Evolutionary conservation across 2,113 vertebrate species (phyloP), one percentile per base, ranked within the genome.

Genomic region (Trichechus manatus): DNA sequence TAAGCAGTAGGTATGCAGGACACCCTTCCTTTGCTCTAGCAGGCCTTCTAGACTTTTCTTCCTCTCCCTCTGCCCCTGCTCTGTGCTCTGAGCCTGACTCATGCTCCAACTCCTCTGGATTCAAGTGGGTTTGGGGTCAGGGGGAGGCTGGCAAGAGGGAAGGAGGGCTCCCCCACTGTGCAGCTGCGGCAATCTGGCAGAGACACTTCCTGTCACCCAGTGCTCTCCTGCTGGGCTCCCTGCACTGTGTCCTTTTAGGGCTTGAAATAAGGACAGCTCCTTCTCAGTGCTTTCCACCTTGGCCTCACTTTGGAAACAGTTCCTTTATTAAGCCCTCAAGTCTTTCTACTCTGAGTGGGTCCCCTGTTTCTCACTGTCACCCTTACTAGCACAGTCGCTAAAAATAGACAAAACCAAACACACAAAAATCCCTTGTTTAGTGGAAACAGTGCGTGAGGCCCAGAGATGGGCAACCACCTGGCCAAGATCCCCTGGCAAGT

Each of bases 351-450:
- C 42, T 50, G 68, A 92, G 42, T 53, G 56, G 0, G 5, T 64
- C 70, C 23, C 59, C 61, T 64, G 14, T 50, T 82, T 95, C 63
- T 36, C 33, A 23, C 78, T 42, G 23, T 82, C 56, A 82, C 6
- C 19, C 36, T 86, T 59, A 53, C 31, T 74, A 31, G 36, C 74
- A 50, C 23, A 44, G 53, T n/a, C 74, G 81, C 44, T 87, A 79
- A 89, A 93, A 59, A 74, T 27, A 89, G 13, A 66, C 10, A 77
- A 89, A 89, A 81, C 31, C 42, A 93, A 74, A 23, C 50, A 29
- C 42, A 89, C 22, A 84, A 68, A 39, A 22, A 44, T 39, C 6
- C 1, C 66, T 44, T 61, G 23, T 19, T 89, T 25, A 42, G 44
- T 64, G 81, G 61, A 29, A 23, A 8, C 15, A 56, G 64, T 36